Percentiles rank a stretch among this genome's conserved stretches.
These are phyloP conservation scores for Butastur rufipennis DNA, from an alignment of 2,113 vertebrate species.

Conservation along the genomic window DNA sequence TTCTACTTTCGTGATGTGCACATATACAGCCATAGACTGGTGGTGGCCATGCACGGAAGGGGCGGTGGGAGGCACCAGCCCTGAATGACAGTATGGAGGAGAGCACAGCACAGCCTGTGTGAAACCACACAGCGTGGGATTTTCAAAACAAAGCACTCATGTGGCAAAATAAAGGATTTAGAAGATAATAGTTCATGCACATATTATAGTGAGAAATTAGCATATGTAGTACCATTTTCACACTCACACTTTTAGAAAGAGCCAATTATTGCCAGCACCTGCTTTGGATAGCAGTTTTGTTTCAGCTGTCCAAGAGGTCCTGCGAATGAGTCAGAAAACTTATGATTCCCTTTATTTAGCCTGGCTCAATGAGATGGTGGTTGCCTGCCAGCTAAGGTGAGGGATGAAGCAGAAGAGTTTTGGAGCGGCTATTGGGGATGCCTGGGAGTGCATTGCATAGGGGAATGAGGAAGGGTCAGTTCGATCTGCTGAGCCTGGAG, in stretches of 20 bases:
- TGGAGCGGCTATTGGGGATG: neutral
- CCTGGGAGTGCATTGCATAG: neutral
- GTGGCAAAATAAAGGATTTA: constrained; percentile 47
- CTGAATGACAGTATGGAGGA: neutral
- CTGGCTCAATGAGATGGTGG: neutral
- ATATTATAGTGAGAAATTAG: constrained; percentile 52
- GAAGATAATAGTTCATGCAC: constrained; percentile 2
- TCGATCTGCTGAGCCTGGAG: neutral
- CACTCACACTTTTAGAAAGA: constrained; percentile 10
- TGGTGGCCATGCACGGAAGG: neutral
- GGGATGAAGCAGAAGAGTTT: neutral
- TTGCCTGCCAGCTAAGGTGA: neutral
- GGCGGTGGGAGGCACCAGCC: neutral
- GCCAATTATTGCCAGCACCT: constrained; percentile 46
- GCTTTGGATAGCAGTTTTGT: constrained; percentile 41
- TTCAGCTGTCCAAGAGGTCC: constrained; percentile 14
- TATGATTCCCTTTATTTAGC: neutral
- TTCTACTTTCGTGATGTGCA: neutral
- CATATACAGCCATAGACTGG: neutral
- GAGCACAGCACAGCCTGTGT: neutral
- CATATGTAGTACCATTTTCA: constrained; percentile 51
- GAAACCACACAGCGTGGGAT: constrained; percentile 27
- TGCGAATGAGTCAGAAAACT: neutral
- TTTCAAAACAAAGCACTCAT: constrained; percentile 50
- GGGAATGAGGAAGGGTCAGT: neutral